These are phyloP conservation scores for Polydrusus tereticollis DNA, from an alignment of 2,888 invertebrate genomes.

Conservation along the genomic window DNA sequence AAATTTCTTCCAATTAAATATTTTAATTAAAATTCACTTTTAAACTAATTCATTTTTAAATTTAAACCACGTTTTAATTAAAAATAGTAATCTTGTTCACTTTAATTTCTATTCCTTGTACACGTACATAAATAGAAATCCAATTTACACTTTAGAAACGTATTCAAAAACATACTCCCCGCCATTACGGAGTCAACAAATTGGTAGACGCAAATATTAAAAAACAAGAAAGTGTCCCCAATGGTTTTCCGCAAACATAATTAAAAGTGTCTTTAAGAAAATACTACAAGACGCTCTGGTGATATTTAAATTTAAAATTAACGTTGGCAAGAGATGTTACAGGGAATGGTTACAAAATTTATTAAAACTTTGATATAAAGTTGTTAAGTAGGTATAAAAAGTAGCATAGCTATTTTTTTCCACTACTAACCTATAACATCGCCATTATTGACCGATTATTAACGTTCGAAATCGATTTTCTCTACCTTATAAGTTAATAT, in stretches of 20 bases:
- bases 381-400: too few species aligned
- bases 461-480: too few species aligned
- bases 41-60: neutral
- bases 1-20: neutral
- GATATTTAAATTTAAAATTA: slow-evolving; percentile 3
- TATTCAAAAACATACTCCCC: neutral
- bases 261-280: slow-evolving; percentile 6
- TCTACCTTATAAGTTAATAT: too few species aligned
- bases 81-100: neutral
- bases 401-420: too few species aligned
- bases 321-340: neutral
- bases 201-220: neutral
- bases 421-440: too few species aligned
- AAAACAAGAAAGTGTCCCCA: neutral
- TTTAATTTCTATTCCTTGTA: neutral
- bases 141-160: neutral
- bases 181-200: neutral
- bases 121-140: neutral
- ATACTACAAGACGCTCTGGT: neutral
- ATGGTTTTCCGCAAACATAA: slow-evolving; percentile 4
- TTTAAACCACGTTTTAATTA: neutral
- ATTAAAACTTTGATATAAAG: too few species aligned
- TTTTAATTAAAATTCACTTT: neutral
- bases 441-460: too few species aligned
- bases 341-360: neutral